Conservation (phyloP, 2,888 invertebrate genomes). For the Volucella inanis region DNA sequence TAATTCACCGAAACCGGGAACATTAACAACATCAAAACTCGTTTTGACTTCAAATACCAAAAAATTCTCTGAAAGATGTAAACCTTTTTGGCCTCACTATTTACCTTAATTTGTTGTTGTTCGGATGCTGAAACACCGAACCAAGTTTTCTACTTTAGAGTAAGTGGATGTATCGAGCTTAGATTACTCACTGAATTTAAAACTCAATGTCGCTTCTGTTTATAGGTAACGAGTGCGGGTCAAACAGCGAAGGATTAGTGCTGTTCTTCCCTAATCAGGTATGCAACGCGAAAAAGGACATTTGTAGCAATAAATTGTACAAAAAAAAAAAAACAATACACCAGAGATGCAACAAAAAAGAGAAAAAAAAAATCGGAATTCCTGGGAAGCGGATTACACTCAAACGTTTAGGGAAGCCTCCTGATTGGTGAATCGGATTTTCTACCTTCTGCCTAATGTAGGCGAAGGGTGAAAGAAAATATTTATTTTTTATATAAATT, state of each 20-base stretch:
- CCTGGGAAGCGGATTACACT: not conserved
- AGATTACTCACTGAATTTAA: conserved; percentile 39
- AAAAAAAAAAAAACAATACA: too few species aligned
- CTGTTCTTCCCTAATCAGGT: not conserved
- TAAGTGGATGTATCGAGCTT: conserved; percentile 18
- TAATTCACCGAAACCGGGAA: not conserved
- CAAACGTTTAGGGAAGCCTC: not conserved
- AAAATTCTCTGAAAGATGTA: not conserved
- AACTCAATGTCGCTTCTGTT: conserved; percentile 6
- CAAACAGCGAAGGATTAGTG: conserved; percentile 36
- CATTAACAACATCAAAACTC: conserved; percentile 3
- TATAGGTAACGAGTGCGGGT: conserved; percentile 26
- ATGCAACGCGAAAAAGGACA: not conserved
- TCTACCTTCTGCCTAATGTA: not conserved
- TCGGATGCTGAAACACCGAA: not conserved
- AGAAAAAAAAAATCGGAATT: not conserved
- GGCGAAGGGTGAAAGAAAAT: not conserved
- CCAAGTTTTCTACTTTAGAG: too few species aligned
- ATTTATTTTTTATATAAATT: not conserved
- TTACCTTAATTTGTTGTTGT: too few species aligned
- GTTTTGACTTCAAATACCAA: not conserved
- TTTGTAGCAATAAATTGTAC: too few species aligned
- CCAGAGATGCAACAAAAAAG: too few species aligned
- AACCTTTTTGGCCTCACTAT: too few species aligned
- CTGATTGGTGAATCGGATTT: not conserved